A percentile compares a stretch with the other conserved stretches of the same genome.
These are phyloP conservation scores for Dolomedes plantarius DNA, from an alignment of 2,888 invertebrate species.

Conservation along the genomic window DNA sequence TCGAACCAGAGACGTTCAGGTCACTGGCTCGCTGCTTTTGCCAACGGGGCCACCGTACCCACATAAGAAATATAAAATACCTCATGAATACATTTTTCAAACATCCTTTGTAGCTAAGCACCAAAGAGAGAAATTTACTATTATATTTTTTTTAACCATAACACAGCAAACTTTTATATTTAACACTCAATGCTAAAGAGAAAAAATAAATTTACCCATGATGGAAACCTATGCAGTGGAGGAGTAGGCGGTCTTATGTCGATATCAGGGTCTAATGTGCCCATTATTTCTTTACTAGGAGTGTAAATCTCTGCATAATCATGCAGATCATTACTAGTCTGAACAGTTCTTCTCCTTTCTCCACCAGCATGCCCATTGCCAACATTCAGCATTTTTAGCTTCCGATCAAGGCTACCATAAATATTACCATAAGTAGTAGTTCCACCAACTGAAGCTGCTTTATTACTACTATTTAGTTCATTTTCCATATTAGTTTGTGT, in stretches of 20 bases:
- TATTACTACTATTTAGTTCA: slow-evolving; percentile 48
- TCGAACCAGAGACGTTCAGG: too few species aligned
- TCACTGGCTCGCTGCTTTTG: too few species aligned
- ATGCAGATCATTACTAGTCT: slow-evolving; percentile 79
- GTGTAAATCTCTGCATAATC: slow-evolving; percentile 97
- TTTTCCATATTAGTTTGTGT: slow-evolving; percentile 60
- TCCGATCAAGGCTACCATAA: slow-evolving; percentile 68
- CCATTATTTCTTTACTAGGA: slow-evolving; percentile 84
- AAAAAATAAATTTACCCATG: slow-evolving; percentile 72
- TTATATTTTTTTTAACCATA: too few species aligned
- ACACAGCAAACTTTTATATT: too few species aligned
- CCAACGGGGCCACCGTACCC: too few species aligned
- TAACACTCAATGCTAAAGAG: too few species aligned
- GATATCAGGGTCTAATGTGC: slow-evolving; percentile 46
- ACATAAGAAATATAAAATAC: too few species aligned
- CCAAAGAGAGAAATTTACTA: too few species aligned
- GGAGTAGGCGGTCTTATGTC: slow-evolving; percentile 70
- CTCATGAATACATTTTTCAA: too few species aligned
- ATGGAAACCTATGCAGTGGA: slow-evolving; percentile 88
- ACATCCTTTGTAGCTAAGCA: too few species aligned
- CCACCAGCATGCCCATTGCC: slow-evolving; percentile 50
- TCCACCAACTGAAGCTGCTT: slow-evolving; percentile 18
- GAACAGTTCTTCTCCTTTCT: slow-evolving; percentile 68
- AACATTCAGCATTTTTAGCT: slow-evolving; percentile 59
- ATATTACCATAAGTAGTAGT: slow-evolving; percentile 41